Evolutionary conservation across 1,140 invertebrate genomes (phyloP).

Genomic region (Ceratosolen fusciceps): DNA sequence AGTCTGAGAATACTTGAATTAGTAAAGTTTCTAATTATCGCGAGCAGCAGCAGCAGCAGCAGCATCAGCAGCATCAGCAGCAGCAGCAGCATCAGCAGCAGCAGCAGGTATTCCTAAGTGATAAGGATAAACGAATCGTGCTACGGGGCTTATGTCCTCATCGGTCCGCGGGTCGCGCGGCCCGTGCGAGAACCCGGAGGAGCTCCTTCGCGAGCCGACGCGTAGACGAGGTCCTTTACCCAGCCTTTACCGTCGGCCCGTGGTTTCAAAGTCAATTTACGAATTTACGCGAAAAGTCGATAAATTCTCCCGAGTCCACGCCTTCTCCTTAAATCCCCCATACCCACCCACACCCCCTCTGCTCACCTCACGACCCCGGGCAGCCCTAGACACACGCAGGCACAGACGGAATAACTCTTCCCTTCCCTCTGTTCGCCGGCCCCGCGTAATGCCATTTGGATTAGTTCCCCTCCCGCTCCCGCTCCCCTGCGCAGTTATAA

Average conservation of each 20-base stretch:
- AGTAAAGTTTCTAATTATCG: constrained; percentile 47
- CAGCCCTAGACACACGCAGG: too few species aligned
- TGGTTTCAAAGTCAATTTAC: constrained; percentile 47
- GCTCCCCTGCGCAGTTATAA: constrained; percentile 32
- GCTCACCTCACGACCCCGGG: too few species aligned
- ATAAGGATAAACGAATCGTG: constrained; percentile 46
- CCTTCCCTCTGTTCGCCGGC: not conserved
- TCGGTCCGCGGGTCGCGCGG: constrained; percentile 6
- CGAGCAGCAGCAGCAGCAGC: constrained; percentile 41
- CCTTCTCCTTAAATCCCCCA: too few species aligned
- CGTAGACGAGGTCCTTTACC: too few species aligned
- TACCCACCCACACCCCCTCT: too few species aligned
- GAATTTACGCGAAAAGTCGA: constrained; percentile 40
- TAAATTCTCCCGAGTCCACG: constrained; percentile 45
- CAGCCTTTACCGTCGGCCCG: constrained; percentile 7
- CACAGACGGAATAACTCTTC: constrained; percentile 30
- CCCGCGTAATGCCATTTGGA: constrained; percentile 31
- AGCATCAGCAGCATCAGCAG: too few species aligned
- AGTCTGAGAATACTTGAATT: constrained; percentile 45
- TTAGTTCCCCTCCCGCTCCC: constrained; percentile 32
- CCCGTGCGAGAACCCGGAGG: not conserved
- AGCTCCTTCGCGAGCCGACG: not conserved
- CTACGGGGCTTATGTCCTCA: constrained; percentile 24
- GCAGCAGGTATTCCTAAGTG: constrained; percentile 43
- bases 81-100: too few species aligned